Evolutionary conservation across 2,797 vertebrate genomes (phyloP).

Genomic region (Gymnothorax javanicus): DNA sequence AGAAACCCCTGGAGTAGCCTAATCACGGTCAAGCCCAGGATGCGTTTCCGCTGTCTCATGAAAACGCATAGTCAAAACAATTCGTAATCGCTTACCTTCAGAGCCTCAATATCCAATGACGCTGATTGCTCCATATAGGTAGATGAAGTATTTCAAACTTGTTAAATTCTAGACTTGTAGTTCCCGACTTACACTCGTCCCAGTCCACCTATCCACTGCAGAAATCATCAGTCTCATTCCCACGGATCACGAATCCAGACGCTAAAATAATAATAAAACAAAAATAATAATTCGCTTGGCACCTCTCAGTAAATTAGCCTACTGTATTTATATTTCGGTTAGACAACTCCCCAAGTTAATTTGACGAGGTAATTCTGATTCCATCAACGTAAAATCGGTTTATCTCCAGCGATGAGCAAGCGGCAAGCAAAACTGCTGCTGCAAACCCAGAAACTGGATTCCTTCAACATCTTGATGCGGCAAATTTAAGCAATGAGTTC

Average conservation of each 20-base stretch:
- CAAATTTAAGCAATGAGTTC: constrained; percentile 82
- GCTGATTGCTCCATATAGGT: constrained; percentile 77
- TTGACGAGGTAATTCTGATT: constrained; percentile 43
- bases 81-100: constrained; percentile 76
- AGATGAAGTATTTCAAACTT: constrained; percentile 46
- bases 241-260: constrained; percentile 69
- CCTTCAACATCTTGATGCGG: constrained; percentile 86
- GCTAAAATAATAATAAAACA: constrained; percentile 56
- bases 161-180: constrained; percentile 65
- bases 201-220: constrained; percentile 71
- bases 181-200: constrained; percentile 72
- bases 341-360: constrained; percentile 43
- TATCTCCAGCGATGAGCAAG: constrained; percentile 71
- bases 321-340: constrained; percentile 60
- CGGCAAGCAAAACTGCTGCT: constrained; percentile 63
- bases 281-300: constrained; percentile 28
- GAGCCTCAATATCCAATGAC: constrained; percentile 77
- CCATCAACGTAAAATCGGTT: constrained; percentile 67
- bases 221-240: constrained; percentile 79
- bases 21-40: background rate
- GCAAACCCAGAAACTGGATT: constrained; percentile 69
- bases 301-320: constrained; percentile 57
- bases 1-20: background rate
- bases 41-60: background rate
- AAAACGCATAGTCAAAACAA: background rate